phyloP scores from a whole-genome alignment of 1,140 invertebrate species.

The Centruroides vittatus region DNA sequence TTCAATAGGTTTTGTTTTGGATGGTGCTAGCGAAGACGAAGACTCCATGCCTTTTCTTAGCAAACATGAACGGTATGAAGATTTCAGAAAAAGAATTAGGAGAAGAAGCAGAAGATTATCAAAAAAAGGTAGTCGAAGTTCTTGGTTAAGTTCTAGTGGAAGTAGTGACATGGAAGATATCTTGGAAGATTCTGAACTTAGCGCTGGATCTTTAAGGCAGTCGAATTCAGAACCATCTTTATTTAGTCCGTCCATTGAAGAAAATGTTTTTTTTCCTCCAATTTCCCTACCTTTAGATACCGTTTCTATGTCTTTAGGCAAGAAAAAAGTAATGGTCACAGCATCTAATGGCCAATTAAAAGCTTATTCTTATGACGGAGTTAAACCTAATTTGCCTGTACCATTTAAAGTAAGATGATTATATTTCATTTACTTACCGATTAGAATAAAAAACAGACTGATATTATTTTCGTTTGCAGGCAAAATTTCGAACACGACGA shows the following conservation, averaged over 20 bases:
- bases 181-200: not conserved
- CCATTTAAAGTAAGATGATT: slow-evolving; percentile 13
- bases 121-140: not conserved
- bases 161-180: slow-evolving; percentile 20
- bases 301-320: not conserved
- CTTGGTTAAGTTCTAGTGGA: slow-evolving; percentile 2
- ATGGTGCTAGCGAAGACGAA: not conserved
- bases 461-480: not conserved
- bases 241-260: not conserved
- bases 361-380: slow-evolving; percentile 18
- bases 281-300: not conserved
- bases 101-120: slow-evolving; percentile 1
- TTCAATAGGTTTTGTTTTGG: slow-evolving; percentile 8
- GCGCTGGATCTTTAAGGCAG: not conserved
- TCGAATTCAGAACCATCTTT: slow-evolving; percentile 11
- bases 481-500: not conserved
- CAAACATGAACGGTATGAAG: slow-evolving; percentile 9
- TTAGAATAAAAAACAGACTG: not conserved
- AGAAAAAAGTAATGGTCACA: slow-evolving; percentile 1
- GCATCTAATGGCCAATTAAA: slow-evolving; percentile 11
- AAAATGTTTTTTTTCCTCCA: not conserved
- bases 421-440: not conserved
- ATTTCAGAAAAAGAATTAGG: slow-evolving; percentile 10
- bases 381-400: slow-evolving; percentile 17
- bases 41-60: not conserved